These are phyloP conservation scores for Empidonax traillii DNA, from an alignment of 2,113 vertebrate genomes.

Conservation along the genomic window DNA sequence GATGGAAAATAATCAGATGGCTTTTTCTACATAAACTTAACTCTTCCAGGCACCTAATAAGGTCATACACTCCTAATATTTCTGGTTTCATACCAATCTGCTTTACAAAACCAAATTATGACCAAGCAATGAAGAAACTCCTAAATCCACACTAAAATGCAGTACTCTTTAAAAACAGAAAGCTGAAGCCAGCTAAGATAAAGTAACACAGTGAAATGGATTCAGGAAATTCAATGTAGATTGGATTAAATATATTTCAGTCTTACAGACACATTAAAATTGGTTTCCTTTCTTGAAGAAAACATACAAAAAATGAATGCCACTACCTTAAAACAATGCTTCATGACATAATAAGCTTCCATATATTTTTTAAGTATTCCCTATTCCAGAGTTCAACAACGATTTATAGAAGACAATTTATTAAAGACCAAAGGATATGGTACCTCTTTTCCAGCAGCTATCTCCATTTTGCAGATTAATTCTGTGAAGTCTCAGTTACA, in stretches of 20 bases:
- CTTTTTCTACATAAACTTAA: neutral
- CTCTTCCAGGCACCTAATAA: neutral
- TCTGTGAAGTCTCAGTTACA: neutral
- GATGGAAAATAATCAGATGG: neutral
- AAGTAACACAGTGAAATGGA: neutral
- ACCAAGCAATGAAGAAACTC: neutral
- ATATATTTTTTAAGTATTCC: neutral
- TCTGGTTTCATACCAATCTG: neutral
- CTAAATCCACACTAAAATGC: neutral
- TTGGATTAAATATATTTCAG: neutral
- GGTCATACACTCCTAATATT: neutral
- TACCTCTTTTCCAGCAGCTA: neutral
- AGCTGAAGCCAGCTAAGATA: neutral
- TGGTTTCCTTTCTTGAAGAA: neutral
- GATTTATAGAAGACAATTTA: neutral
- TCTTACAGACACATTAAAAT: neutral
- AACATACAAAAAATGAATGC: neutral
- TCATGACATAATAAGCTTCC: neutral
- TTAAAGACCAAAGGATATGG: neutral
- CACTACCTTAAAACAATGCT: neutral
- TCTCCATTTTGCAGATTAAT: neutral
- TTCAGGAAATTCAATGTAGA: neutral
- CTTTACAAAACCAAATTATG: neutral
- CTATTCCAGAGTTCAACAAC: neutral
- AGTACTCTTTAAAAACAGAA: neutral